phyloP scores from a whole-genome alignment of 2,888 invertebrate genomes.

The Uropetala carovei region DNA sequence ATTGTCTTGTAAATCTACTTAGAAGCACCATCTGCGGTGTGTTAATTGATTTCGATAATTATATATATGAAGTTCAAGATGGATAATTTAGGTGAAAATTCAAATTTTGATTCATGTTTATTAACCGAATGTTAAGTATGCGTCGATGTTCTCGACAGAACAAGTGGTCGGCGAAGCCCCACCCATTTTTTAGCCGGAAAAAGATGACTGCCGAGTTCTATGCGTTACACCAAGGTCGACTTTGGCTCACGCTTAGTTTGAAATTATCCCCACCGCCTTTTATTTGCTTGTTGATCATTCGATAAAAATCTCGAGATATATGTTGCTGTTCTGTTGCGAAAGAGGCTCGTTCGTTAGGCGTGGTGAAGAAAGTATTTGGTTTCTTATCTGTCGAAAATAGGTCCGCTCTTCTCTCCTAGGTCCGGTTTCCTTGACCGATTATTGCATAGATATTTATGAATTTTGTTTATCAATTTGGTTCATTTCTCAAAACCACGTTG shows the following conservation, averaged over 20 bases:
- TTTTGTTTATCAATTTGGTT: slow-evolving; percentile 16
- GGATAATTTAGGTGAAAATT: not conserved
- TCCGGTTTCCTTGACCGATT: too few species aligned
- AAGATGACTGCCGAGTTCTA: slow-evolving; percentile 64
- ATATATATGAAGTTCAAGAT: not conserved
- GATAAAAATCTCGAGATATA: slow-evolving; percentile 26
- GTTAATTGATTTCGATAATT: not conserved
- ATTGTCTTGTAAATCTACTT: not conserved
- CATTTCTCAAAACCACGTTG: not conserved
- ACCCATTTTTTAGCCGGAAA: slow-evolving; percentile 64
- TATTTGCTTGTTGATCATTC: slow-evolving; percentile 30
- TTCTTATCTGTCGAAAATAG: not conserved
- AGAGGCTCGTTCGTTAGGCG: not conserved
- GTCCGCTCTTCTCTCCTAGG: not conserved
- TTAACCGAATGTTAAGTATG: not conserved
- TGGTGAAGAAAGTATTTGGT: not conserved
- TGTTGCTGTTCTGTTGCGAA: slow-evolving; percentile 36
- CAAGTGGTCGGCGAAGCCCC: slow-evolving; percentile 60
- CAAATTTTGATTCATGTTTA: not conserved
- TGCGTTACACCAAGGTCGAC: slow-evolving; percentile 59
- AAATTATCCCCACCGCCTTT: slow-evolving; percentile 21
- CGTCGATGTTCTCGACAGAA: slow-evolving; percentile 28
- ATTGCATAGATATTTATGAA: not conserved
- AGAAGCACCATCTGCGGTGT: not conserved
- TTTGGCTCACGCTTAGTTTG: slow-evolving; percentile 38